Conservation (phyloP, 2,888 invertebrate genomes). For the Hydriomena furcata region DNA sequence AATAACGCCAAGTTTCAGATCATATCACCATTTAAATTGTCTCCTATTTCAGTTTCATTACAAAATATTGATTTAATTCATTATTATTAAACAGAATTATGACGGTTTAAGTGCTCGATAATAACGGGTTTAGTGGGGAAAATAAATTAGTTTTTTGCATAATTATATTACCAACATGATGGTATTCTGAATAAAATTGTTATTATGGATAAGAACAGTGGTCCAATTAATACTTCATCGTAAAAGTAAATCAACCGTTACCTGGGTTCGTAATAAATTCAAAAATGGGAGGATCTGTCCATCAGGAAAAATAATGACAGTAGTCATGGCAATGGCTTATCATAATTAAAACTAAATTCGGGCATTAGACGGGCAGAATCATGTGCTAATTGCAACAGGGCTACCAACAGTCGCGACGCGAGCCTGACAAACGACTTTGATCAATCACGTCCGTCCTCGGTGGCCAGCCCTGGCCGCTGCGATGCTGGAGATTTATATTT, state of each 20-base stretch:
- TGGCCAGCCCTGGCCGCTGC: conserved; percentile 69
- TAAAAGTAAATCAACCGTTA: conserved; percentile 18
- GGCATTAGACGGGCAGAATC: conserved; percentile 74
- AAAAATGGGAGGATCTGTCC: neutral
- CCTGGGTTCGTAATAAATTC: conserved; percentile 1
- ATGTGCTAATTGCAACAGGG: conserved; percentile 76
- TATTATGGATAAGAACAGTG: conserved; percentile 19
- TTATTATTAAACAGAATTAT: conserved; percentile 31
- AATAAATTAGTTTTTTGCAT: conserved; percentile 35
- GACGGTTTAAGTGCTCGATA: conserved; percentile 34
- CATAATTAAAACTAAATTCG: conserved; percentile 75
- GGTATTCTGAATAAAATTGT: conserved; percentile 13
- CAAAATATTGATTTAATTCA: conserved; percentile 36
- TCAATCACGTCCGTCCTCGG: conserved; percentile 77
- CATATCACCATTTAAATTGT: conserved; percentile 19
- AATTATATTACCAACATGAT: conserved; percentile 19
- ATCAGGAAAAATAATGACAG: conserved; percentile 1
- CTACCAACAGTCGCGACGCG: conserved; percentile 73
- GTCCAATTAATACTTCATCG: conserved; percentile 19
- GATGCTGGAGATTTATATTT: conserved; percentile 59
- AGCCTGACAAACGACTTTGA: conserved; percentile 81
- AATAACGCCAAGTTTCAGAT: conserved; percentile 3
- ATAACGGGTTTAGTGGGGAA: conserved; percentile 34
- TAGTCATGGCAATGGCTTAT: conserved; percentile 38
- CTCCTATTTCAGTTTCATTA: conserved; percentile 26